phyloP scores from a whole-genome alignment of 2,113 vertebrate genomes.

The Tursiops truncatus region DNA sequence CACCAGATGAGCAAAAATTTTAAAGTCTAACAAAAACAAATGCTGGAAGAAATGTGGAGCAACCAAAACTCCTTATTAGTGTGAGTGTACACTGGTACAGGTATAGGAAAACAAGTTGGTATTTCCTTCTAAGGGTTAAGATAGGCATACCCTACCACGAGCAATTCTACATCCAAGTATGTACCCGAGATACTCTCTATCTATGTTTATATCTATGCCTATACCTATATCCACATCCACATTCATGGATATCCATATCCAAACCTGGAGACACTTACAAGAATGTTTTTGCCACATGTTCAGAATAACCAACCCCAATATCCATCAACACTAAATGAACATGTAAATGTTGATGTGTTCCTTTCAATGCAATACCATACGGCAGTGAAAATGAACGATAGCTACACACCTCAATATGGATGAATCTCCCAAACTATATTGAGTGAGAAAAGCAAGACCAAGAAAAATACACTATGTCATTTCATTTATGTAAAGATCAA shows the following conservation, averaged over 20 bases:
- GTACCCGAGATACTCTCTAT: background rate
- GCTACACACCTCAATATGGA: background rate
- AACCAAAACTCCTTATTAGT: background rate
- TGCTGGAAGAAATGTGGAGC: background rate
- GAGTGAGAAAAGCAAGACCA: background rate
- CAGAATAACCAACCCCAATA: conserved; percentile 6
- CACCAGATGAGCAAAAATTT: background rate
- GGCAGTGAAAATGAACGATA: background rate
- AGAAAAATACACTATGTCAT: background rate
- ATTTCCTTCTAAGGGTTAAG: background rate
- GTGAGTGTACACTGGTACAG: background rate
- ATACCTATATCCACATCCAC: background rate
- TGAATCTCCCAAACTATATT: background rate
- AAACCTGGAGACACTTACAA: background rate
- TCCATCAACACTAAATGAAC: background rate
- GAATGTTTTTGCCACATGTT: background rate
- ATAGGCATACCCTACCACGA: background rate
- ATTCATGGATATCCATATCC: background rate
- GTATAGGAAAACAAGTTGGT: background rate
- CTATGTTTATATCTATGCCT: background rate
- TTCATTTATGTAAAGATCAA: background rate
- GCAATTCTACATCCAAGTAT: background rate
- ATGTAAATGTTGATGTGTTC: background rate
- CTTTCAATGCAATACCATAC: background rate
- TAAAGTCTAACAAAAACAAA: background rate